phyloP scores from a whole-genome alignment of 1,140 invertebrate species.

The Araneus ventricosus region DNA sequence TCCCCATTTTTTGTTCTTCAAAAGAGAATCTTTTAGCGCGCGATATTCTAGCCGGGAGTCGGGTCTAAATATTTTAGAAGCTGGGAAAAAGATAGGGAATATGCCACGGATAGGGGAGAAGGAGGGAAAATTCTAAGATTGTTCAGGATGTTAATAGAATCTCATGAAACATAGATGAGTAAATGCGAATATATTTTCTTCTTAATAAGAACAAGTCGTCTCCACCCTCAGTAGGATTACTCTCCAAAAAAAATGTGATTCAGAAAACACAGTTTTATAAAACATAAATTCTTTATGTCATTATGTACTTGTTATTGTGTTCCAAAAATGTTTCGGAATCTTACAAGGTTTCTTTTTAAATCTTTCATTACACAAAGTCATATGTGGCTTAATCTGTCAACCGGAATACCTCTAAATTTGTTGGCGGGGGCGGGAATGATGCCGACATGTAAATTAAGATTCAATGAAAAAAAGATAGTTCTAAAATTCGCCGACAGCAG shows the following conservation, averaged over 20 bases:
- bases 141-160: not conserved
- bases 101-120: not conserved
- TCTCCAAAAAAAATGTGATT: not conserved
- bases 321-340: not conserved
- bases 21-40: slow-evolving; percentile 6
- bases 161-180: not conserved
- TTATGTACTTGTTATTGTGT: not conserved
- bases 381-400: too few species aligned
- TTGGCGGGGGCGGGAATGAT: too few species aligned
- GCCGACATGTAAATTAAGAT: too few species aligned
- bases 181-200: not conserved
- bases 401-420: too few species aligned
- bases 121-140: not conserved
- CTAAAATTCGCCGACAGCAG: too few species aligned
- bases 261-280: not conserved
- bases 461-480: too few species aligned
- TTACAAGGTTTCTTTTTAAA: too few species aligned
- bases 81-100: not conserved
- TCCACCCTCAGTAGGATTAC: not conserved
- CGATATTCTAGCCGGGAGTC: not conserved
- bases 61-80: slow-evolving; percentile 56
- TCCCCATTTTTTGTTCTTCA: not conserved
- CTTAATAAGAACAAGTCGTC: not conserved
- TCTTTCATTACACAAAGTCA: too few species aligned
- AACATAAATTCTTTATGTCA: not conserved